These are phyloP conservation scores for Calliphora vomitoria DNA, from an alignment of 2,888 invertebrate genomes.

Conservation along the genomic window DNA sequence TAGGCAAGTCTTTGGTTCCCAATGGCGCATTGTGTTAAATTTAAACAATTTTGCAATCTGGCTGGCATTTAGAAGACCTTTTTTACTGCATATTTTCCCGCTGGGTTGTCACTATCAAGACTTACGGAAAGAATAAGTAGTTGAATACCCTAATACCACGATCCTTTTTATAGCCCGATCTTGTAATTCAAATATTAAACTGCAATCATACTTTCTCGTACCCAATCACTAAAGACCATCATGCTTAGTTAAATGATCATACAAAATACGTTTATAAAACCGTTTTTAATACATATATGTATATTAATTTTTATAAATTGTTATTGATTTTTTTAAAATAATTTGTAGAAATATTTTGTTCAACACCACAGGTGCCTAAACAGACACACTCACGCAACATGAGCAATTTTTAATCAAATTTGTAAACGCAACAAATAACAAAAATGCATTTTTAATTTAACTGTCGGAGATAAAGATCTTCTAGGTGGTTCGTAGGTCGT, in stretches of 20 bases:
- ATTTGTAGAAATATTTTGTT: conserved; percentile 73
- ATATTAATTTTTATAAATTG: conserved; percentile 39
- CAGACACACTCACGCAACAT: conserved; percentile 17
- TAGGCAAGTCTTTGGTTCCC: too few species aligned
- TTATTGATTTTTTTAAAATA: conserved; percentile 54
- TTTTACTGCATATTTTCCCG: too few species aligned
- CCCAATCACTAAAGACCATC: conserved; percentile 37
- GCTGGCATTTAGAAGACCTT: too few species aligned
- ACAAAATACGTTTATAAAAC: neutral
- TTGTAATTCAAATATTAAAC: neutral
- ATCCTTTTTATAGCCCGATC: too few species aligned
- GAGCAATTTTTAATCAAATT: conserved; percentile 12
- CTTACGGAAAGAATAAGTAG: too few species aligned
- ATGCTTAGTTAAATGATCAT: conserved; percentile 10
- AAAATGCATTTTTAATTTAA: neutral
- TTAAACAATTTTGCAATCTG: too few species aligned
- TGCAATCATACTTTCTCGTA: neutral
- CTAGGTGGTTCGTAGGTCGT: conserved; percentile 12
- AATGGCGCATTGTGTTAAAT: too few species aligned
- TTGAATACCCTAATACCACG: too few species aligned
- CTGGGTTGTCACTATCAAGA: too few species aligned
- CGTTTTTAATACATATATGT: conserved; percentile 25
- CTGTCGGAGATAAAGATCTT: conserved; percentile 52
- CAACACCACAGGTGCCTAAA: conserved; percentile 79
- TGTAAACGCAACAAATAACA: neutral